Evolutionary conservation across 2,797 vertebrate genomes (phyloP), one percentile per base, ranked within the genome.

Genomic region (Myotis vivesi): DNA sequence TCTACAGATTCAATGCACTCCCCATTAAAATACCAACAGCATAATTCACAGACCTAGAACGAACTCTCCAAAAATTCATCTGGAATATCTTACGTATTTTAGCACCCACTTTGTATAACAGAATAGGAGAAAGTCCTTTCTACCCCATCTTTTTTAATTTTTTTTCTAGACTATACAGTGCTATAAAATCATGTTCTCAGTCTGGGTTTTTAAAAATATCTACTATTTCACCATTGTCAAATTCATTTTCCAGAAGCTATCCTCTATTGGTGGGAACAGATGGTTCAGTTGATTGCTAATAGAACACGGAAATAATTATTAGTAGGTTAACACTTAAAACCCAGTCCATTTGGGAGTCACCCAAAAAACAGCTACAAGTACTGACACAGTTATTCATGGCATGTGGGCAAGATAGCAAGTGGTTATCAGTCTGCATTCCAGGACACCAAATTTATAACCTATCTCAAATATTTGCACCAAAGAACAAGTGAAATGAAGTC

Each of bases 321-420:
- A 95, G 64, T 96, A 96, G 95, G 93, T 94, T 96, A 96, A 95
- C 95, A 95, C 95, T 97, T 96, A 96, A 97, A 95, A 94, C 55
- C 44, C 53, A 72, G 85, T 76, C 71, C 92, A 93, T 64, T 87
- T 96, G 93, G 93, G 84, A 92, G 69, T 83, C 59, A 95, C 93
- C 93, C 91, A 80, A 86, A 95, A 94, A 41, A 53, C 66, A 53
- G 64, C 25, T 51, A 49, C 10, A 30, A 30, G 38, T 62, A 92
- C 57, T 86, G 46, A 89, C 64, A 89, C 59, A 88, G 68, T 59
- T 91, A 91, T 84, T 89, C 49, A 8, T 46, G 41, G 75, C 77
- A 62, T 25, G 64, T 82, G 72, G 71, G 59, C 75, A 96, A 86
- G 66, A 62, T 57, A 71, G 25, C 66, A 33, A 46, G 69, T 77